Evolutionary conservation across 2,888 invertebrate species (phyloP), one percentile per base, ranked within the genome.

Genomic region (Glaucopsyche alexis): DNA sequence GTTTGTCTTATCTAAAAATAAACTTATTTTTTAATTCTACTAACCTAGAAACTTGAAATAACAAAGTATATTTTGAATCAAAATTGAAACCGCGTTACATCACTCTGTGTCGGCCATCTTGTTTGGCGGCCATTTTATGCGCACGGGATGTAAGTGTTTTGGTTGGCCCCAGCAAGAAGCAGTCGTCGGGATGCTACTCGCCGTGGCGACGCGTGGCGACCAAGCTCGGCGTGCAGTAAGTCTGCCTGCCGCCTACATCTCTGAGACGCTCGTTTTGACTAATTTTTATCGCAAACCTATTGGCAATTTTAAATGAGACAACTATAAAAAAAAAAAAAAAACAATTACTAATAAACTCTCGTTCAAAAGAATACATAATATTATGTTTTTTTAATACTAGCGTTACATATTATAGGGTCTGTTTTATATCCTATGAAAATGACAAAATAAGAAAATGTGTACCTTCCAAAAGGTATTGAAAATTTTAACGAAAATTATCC

Each of bases 141-240:
- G 66, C 40, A 50, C 71, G 66, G 67, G 71, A 67, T 76, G 74
- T 75, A 71, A 74, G 71, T 72, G 75, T 77, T 78, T 76, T 76
- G 84, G 81, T 82, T 80, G 82, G 84, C 85, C 69, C 82, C 94
- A 95, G 94, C 95, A 95, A 94, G 94, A 95, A 94, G 93, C 93
- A 94, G 94, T 88, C 94, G 86, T 91, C 94, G 85, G 94, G 95
- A 89, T 96, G 96, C 95, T 96, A 96, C 95, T 96, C 96, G 89
- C 97, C 97, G 94, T 98, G 97, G 97, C 96, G 97, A 87, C 96
- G 97, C 93, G 97, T 97, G 92, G 97, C 97, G 91, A 97, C 96
- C 94, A 97, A 97, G 94, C 96, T 97, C 89, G 97, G 97, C 95
- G 97, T 98, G 94, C 97, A 97, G 97, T 97, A 97, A 97, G 97